phyloP scores from a whole-genome alignment of 2,888 invertebrate genomes.

The Empis livida region DNA sequence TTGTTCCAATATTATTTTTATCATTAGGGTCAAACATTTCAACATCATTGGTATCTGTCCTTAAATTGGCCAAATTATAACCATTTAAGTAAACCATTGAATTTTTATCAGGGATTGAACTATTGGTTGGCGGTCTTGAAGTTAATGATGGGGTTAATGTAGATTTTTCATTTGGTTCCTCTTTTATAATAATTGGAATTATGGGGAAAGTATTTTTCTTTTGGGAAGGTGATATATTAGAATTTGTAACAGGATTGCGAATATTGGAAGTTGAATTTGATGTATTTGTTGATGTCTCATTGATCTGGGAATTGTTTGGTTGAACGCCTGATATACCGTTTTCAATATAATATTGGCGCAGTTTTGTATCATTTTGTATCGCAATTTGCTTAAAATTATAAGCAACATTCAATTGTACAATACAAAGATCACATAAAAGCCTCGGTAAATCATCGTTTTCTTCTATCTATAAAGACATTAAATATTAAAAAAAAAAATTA shows the following conservation, averaged over 20 bases:
- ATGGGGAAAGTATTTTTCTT: conserved; percentile 4
- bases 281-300: not conserved
- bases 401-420: conserved; percentile 16
- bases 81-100: conserved; percentile 7
- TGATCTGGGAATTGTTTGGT: not conserved
- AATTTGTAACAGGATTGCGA: not conserved
- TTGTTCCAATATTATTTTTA: not conserved
- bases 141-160: not conserved
- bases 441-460: conserved; percentile 16
- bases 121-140: not conserved
- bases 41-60: conserved; percentile 10
- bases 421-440: conserved; percentile 15
- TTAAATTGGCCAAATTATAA: conserved; percentile 1
- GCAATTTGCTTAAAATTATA: conserved; percentile 16
- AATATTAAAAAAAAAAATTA: not conserved
- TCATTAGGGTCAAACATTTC: conserved; percentile 5
- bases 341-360: conserved; percentile 16
- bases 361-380: conserved; percentile 14
- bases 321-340: conserved; percentile 10
- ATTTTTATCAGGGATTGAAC: not conserved
- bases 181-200: conserved; percentile 9
- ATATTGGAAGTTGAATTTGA: not conserved
- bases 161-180: conserved; percentile 5
- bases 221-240: not conserved
- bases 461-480: conserved; percentile 12